phyloP scores from a whole-genome alignment of 2,888 invertebrate species.

The Cordilura impudica region DNA sequence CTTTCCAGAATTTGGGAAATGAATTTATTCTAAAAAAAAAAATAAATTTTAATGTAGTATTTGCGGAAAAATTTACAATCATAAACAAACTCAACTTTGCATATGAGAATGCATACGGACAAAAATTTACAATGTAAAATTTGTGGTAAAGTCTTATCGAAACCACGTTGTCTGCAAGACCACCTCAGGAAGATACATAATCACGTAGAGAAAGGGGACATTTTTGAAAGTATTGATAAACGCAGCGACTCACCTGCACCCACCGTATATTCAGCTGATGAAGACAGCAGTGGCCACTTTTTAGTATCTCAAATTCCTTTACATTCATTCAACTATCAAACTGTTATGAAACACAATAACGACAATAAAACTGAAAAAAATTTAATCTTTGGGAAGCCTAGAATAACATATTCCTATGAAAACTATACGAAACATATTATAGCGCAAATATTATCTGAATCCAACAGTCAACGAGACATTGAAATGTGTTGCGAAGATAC shows the following conservation, averaged over 20 bases:
- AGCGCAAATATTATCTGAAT: too few species aligned
- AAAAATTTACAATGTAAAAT: too few species aligned
- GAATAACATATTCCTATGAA: too few species aligned
- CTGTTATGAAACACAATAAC: background rate
- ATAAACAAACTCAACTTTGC: background rate
- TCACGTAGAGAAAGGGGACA: background rate
- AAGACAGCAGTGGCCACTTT: background rate
- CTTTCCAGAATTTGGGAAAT: too few species aligned
- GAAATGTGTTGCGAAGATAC: background rate
- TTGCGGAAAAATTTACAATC: too few species aligned
- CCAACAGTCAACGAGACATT: background rate
- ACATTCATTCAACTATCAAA: background rate
- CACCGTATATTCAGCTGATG: background rate
- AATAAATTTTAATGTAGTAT: too few species aligned
- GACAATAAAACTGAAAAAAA: too few species aligned
- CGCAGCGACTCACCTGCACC: background rate
- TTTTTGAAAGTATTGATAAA: background rate
- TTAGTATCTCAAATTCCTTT: background rate
- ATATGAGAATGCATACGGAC: too few species aligned
- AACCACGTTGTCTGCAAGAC: background rate
- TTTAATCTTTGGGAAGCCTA: too few species aligned
- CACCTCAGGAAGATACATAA: background rate
- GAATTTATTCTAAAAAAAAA: too few species aligned
- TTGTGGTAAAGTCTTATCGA: background rate
- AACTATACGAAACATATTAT: too few species aligned